Evolutionary conservation across 2,888 invertebrate species (phyloP), one percentile per base, ranked within the genome.

Genomic region (Drosophila tripunctata): DNA sequence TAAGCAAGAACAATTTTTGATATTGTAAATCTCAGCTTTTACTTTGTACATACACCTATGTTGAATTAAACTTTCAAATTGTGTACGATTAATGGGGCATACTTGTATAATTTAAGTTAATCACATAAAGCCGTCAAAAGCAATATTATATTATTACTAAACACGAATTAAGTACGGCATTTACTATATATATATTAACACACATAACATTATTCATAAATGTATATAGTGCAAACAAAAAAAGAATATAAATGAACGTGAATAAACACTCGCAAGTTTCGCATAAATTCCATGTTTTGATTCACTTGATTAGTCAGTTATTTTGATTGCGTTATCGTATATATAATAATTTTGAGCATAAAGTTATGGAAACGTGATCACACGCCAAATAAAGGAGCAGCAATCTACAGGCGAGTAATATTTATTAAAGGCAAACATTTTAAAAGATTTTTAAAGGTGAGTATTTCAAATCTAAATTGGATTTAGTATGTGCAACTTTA

Each of bases 11-110:
- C 38, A 24, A 33, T 36, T 54, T 27, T 54, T 27, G 7, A 27
- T 55, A 61, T 40, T 36, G 14, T 15, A 21, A 35, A 45, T 14
- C 30, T 50, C 17, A 40, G 14, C 38, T 33, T 40, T 67, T 75
- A 85, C 40, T 69, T 75, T 87, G 80, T 80, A 87, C 30, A 87
- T 87, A 83, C n/a, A n/a, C 40, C 51, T 54, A 24, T 55, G 56
- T 74, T 66, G 12, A 61, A 56, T 54, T 45, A 48, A 41, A 36
- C 38, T 54, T 63, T 55, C 14, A 38, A 51, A 56, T 67, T 67
- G 17, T 56, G 43, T 61, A 27, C 33, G 24, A 47, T 33, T 35
- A 21, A 40, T 14, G 41, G 19, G 44, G 43, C 43, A 58, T 55
- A n/a, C n/a, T n/a, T n/a, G n/a, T n/a, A 38, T 27, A 38, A 67